phyloP scores from a whole-genome alignment of 2,113 vertebrate species.

The Poeciliopsis turrubarensis region DNA sequence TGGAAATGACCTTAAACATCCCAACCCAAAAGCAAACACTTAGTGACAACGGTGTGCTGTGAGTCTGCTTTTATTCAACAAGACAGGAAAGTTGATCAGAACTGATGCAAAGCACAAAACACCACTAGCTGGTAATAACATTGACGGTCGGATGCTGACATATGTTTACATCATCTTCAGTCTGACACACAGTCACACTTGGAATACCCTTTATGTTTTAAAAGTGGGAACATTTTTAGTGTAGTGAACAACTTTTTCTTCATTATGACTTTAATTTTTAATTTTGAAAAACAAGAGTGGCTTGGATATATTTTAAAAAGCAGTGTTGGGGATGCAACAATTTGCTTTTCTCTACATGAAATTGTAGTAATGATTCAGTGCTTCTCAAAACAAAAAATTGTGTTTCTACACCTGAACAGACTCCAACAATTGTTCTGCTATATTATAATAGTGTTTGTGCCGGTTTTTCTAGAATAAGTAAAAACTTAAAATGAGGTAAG shows the following conservation, averaged over 20 bases:
- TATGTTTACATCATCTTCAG: too few species aligned
- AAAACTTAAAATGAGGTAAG: conserved; percentile 25
- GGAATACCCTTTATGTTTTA: too few species aligned
- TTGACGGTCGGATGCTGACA: too few species aligned
- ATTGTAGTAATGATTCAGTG: conserved; percentile 50
- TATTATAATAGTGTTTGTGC: conserved; percentile 22
- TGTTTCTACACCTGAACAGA: conserved; percentile 51
- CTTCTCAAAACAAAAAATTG: conserved; percentile 26
- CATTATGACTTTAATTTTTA: neutral
- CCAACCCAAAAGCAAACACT: too few species aligned
- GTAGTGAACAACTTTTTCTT: neutral
- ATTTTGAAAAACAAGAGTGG: neutral
- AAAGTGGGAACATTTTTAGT: too few species aligned
- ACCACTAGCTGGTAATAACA: too few species aligned
- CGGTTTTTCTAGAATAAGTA: conserved; percentile 41
- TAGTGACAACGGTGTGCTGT: too few species aligned
- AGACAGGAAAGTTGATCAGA: too few species aligned
- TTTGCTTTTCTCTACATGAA: conserved; percentile 27
- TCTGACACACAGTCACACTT: too few species aligned
- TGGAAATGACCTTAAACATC: too few species aligned
- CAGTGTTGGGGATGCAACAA: neutral
- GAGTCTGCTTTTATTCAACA: too few species aligned
- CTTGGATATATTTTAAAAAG: conserved; percentile 29
- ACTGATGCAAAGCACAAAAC: too few species aligned
- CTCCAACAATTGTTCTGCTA: conserved; percentile 33